Conservation (phyloP, 2,797 vertebrate species). For the Accipiter superciliosus region DNA sequence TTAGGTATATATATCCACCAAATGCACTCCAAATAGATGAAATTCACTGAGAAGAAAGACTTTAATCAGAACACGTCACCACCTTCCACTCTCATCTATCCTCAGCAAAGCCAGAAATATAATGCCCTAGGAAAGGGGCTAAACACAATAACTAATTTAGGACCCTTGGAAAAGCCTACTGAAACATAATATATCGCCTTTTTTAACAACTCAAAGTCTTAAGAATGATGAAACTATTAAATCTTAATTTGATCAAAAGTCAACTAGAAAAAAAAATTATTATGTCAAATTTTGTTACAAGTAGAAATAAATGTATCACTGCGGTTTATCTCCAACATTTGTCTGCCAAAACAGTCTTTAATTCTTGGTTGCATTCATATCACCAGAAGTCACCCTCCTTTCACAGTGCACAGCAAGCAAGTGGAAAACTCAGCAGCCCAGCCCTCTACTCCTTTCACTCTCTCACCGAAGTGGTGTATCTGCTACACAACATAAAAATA, state of each 20-base stretch:
- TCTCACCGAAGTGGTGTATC: neutral
- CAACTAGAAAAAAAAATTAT: neutral
- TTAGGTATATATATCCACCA: neutral
- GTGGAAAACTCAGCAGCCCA: neutral
- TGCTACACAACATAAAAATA: fast-evolving
- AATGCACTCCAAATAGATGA: neutral
- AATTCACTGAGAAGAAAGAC: neutral
- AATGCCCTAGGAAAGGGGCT: neutral
- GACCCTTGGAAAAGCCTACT: neutral
- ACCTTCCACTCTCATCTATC: neutral
- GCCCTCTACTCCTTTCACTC: neutral
- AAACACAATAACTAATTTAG: neutral
- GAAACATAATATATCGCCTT: neutral
- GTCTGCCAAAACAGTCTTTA: neutral
- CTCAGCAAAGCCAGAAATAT: neutral
- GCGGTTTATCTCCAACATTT: neutral
- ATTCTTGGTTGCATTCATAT: neutral
- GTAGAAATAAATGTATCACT: neutral
- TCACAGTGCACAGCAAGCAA: neutral
- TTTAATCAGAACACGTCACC: neutral
- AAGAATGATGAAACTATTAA: neutral
- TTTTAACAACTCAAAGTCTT: neutral
- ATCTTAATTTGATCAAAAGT: neutral
- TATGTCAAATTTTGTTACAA: neutral
- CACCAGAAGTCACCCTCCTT: neutral